Base-by-base conservation (phyloP, 2,113 vertebrate genomes). In the Bostrychus sinensis region DNA sequence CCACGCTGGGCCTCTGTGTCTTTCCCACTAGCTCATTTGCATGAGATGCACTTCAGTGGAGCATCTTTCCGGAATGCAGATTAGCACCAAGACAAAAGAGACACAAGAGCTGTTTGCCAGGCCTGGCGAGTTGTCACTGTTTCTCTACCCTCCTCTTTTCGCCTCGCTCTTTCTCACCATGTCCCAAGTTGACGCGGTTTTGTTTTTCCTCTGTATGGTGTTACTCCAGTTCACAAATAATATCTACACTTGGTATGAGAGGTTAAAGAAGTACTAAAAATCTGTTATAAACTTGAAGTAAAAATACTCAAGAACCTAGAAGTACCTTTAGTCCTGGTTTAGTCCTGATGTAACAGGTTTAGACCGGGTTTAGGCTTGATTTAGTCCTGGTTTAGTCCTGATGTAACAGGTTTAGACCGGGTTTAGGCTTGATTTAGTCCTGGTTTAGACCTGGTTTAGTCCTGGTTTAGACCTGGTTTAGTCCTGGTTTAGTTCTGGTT, bases 11-110 rank as follows among this genome's bases (percentile, higher is more conserved):
- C 43, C 60, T 39, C 30, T 12, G 66, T 72, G 58, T 82, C 66
- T 66, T 56, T 30, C 25, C 56, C 20, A 62, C 71, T 62, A 41
- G 62, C 80, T 83, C 72, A 86, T 88, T 88, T 83, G 72, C 85
- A 84, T 82, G 50, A 56, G 74, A 68, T 72, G 75, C 70, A 80
- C 72, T 83, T 85, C 62, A 72, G 34, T 70, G 72, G 77, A 86
- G 82, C 34, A 22, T 75, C 78, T 77, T 64, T 74, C 77, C 54
- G 32, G 66, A 77, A 81, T 81, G 78, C 73, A 63, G 66, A 83
- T 83, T 73, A 70, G 43, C 48, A 25, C 41, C 62, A 53, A 69
- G 70, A 83, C 72, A 79, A 80, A 70, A 70, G 70, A 50, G 53
- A 58, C 26, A 61, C 56, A 55, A 72, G 50, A 61, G 56, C 63